Conservation (phyloP, 2,888 invertebrate genomes). For the Entomobrya multifasciata region DNA sequence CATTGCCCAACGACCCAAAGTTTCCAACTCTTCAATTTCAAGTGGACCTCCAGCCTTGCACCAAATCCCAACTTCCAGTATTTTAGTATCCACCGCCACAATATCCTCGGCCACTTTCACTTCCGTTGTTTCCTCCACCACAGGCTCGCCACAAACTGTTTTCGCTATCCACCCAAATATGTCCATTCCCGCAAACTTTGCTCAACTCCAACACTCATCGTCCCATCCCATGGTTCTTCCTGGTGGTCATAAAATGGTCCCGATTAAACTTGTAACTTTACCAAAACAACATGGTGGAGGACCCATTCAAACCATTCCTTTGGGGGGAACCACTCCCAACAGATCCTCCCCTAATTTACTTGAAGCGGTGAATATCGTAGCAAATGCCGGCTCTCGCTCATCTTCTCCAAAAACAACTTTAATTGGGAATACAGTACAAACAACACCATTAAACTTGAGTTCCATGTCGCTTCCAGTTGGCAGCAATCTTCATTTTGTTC, state of each 20-base stretch:
- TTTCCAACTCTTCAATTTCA: too few relatives aligned
- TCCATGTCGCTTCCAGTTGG: slow-evolving; percentile 71
- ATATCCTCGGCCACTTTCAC: slow-evolving; percentile 48
- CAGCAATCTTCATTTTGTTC: slow-evolving; percentile 76
- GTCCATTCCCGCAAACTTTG: slow-evolving; percentile 73
- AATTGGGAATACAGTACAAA: slow-evolving; percentile 72
- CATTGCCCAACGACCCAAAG: slow-evolving; percentile 73
- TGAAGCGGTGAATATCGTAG: slow-evolving; percentile 77
- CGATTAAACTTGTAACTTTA: slow-evolving; percentile 81
- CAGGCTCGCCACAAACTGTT: slow-evolving; percentile 71
- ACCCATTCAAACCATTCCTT: slow-evolving; percentile 67
- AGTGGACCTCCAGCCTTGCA: too few relatives aligned
- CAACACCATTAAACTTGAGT: slow-evolving; percentile 72
- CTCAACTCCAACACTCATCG: slow-evolving; percentile 68
- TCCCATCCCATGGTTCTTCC: slow-evolving; percentile 74
- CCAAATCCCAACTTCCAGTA: too few relatives aligned
- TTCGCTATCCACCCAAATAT: slow-evolving; percentile 78
- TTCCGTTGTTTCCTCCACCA: slow-evolving; percentile 48
- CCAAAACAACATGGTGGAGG: slow-evolving; percentile 79
- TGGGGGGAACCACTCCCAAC: slow-evolving; percentile 53
- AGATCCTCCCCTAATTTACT: slow-evolving; percentile 78
- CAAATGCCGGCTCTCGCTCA: slow-evolving; percentile 72
- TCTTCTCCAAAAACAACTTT: slow-evolving; percentile 73
- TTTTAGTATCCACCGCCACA: slow-evolving; percentile 54
- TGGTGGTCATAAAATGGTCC: slow-evolving; percentile 81